Conservation (phyloP, 2,797 vertebrate genomes). For the Bradypodion pumilum region DNA sequence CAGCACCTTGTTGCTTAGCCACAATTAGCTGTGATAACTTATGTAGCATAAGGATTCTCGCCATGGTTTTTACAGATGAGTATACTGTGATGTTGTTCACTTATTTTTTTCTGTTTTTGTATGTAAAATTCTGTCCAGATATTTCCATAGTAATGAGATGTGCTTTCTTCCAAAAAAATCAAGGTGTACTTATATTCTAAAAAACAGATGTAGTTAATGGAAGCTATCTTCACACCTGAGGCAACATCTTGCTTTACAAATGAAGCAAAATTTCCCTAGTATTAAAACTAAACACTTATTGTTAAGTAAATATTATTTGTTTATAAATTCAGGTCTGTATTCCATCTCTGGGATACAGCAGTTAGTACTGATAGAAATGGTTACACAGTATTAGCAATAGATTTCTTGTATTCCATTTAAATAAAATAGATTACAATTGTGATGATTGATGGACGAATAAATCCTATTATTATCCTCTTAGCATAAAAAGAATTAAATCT, state of each 20-base stretch:
- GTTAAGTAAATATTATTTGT: background rate
- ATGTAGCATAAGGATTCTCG: too few relatives aligned
- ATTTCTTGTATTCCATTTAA: constrained; percentile 27
- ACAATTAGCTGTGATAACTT: too few relatives aligned
- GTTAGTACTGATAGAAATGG: background rate
- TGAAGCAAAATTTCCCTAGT: background rate
- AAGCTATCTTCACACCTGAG: background rate
- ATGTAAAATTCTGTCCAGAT: background rate
- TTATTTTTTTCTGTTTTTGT: background rate
- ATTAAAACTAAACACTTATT: background rate
- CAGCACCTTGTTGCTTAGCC: too few relatives aligned
- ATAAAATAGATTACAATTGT: background rate
- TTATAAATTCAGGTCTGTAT: background rate
- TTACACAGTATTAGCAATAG: background rate
- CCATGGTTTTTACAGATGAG: background rate
- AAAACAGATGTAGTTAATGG: background rate
- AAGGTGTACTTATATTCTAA: background rate
- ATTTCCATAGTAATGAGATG: background rate
- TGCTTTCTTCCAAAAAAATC: background rate
- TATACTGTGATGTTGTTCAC: background rate
- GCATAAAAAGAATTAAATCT: background rate
- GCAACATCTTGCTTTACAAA: background rate
- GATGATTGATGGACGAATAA: background rate
- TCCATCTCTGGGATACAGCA: background rate
- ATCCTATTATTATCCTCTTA: constrained; percentile 2